phyloP scores from a whole-genome alignment of 2,113 vertebrate genomes.

The Tragulus kanchil region DNA sequence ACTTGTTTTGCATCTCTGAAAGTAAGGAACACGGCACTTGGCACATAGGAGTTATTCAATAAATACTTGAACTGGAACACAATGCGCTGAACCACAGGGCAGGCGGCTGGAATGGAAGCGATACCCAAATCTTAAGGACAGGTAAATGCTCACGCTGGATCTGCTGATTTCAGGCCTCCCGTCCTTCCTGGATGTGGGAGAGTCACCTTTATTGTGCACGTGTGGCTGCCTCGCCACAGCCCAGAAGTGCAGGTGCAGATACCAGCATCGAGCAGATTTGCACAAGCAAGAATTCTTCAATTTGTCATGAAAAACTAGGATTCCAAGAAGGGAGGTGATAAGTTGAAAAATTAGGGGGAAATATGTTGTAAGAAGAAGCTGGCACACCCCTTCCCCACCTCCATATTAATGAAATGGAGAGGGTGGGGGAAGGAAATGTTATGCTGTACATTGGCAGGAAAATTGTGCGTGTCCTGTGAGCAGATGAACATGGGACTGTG shows the following conservation, averaged over 20 bases:
- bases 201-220: slow-evolving; percentile 35
- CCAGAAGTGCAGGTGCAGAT: slow-evolving; percentile 78
- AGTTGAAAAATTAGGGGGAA: slow-evolving; percentile 84
- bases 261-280: slow-evolving; percentile 81
- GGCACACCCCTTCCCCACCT: slow-evolving; percentile 83
- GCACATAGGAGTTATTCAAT: slow-evolving; percentile 11
- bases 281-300: slow-evolving; percentile 74
- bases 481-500: slow-evolving; percentile 84
- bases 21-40: slow-evolving; percentile 7
- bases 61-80: slow-evolving; percentile 64
- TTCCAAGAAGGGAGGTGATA: slow-evolving; percentile 84
- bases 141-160: slow-evolving; percentile 54
- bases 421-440: slow-evolving; percentile 81
- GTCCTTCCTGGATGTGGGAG: slow-evolving; percentile 32
- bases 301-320: slow-evolving; percentile 78
- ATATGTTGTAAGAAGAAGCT: slow-evolving; percentile 82
- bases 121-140: slow-evolving; percentile 57
- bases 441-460: slow-evolving; percentile 81
- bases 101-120: slow-evolving; percentile 64
- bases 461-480: slow-evolving; percentile 83
- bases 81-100: slow-evolving; percentile 51
- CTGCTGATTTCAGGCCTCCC: slow-evolving; percentile 62
- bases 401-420: slow-evolving; percentile 83
- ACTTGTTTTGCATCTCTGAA: slow-evolving; percentile 37
- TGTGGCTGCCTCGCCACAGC: slow-evolving; percentile 46